A percentile compares a stretch with the other conserved stretches of the same genome.
phyloP scores from a whole-genome alignment of 2,113 vertebrate genomes.

The Gulo gulo region DNA sequence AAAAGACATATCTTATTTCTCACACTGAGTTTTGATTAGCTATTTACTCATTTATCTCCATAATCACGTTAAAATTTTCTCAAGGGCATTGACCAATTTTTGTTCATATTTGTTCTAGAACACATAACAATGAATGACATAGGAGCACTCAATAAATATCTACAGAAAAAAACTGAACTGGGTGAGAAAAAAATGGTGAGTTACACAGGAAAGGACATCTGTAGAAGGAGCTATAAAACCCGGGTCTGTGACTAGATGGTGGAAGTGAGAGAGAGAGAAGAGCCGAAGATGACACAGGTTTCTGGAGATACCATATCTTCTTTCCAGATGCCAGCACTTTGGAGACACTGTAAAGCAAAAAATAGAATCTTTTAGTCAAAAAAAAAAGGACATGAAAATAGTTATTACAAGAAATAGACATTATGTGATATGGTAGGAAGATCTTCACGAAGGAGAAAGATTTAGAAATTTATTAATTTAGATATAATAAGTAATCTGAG shows the following conservation, averaged over 20 bases:
- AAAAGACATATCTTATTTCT: neutral
- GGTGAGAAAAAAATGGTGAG: neutral
- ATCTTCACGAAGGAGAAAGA: neutral
- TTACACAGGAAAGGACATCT: neutral
- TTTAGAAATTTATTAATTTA: neutral
- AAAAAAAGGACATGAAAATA: neutral
- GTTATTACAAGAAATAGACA: neutral
- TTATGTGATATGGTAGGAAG: neutral
- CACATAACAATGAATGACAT: neutral
- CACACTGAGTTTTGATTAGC: neutral
- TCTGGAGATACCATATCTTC: neutral
- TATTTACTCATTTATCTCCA: neutral
- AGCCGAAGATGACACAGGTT: neutral
- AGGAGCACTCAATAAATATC: neutral
- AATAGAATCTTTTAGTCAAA: neutral
- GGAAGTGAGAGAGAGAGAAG: neutral
- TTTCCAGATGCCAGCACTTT: neutral
- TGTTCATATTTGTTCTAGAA: neutral
- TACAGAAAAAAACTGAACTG: neutral
- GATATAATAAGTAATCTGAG: neutral
- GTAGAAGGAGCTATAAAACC: neutral
- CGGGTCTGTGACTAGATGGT: neutral
- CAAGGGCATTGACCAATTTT: neutral
- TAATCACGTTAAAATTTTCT: neutral
- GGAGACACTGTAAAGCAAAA: neutral